Evolutionary conservation across 2,113 vertebrate genomes (phyloP).

Genomic region (Zosterops lateralis): DNA sequence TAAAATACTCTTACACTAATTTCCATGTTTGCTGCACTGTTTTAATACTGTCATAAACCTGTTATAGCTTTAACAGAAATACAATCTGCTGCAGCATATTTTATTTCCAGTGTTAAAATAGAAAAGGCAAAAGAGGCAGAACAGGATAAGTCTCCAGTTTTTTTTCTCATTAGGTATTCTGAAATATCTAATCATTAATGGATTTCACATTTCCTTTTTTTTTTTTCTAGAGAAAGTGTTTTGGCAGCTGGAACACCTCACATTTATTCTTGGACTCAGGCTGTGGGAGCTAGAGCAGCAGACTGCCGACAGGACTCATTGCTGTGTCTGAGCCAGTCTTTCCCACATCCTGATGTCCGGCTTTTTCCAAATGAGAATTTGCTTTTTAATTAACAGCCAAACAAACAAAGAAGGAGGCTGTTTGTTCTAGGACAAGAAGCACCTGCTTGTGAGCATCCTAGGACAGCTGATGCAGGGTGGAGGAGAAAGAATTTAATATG

Average conservation of each 20-base stretch:
- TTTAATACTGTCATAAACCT: conserved; percentile 71
- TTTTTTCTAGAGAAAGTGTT: neutral
- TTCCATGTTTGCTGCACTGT: conserved; percentile 53
- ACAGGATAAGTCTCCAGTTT: neutral
- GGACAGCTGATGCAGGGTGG: conserved; percentile 2
- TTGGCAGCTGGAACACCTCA: neutral
- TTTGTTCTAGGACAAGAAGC: conserved; percentile 29
- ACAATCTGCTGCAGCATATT: conserved; percentile 37
- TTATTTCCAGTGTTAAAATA: conserved; percentile 52
- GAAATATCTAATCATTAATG: conserved; percentile 3
- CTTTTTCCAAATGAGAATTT: conserved; percentile 48
- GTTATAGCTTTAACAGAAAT: conserved; percentile 67
- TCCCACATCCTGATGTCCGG: neutral
- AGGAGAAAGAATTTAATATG: neutral
- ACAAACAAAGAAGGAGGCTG: conserved; percentile 29
- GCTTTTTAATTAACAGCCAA: conserved; percentile 51
- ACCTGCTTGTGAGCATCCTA: conserved; percentile 5
- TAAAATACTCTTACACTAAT: conserved; percentile 49
- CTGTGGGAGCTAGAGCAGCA: conserved; percentile 9
- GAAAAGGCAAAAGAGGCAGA: conserved; percentile 39
- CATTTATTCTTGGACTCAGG: conserved; percentile 2
- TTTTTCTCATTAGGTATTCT: conserved; percentile 9
- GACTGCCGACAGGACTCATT: neutral
- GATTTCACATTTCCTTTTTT: neutral
- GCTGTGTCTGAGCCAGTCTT: conserved; percentile 5